Evolutionary conservation across 2,888 invertebrate species (phyloP), one percentile per base, ranked within the genome.

Genomic region (Erynnis tages): DNA sequence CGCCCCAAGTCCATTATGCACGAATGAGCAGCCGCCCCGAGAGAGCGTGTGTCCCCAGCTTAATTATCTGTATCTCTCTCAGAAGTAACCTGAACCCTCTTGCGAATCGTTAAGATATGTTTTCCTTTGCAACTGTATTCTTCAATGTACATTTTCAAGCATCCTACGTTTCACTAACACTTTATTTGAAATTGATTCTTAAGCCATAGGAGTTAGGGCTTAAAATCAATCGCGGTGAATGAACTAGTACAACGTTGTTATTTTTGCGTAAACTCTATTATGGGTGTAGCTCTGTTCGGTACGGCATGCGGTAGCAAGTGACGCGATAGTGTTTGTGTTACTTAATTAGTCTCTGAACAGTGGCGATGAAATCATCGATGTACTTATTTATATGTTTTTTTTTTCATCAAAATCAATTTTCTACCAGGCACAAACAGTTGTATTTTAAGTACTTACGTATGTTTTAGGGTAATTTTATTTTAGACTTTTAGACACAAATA

Each of bases 11-110:
- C 82, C 83, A 88, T 88, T 89, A 89, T 84, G 86, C 87, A 87
- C 87, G 86, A 88, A 86, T 86, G 82, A 88, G 73, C 84, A 83
- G 74, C 79, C 85, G 79, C 86, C 87, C 85, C 83, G 81, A 87
- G 86, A 88, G 88, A 87, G 76, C 82, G 81, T 77, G 76, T 84
- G 79, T 80, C 82, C 73, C 74, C 66, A 70, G 72, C 71, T 77
- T 84, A 84, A 86, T 86, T 82, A 84, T 83, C 65, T 72, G 54
- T 38, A 53, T 54, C 21, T 59, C 21, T 30, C 52, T 21, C 44
- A 56, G 62, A 13, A 16, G 4, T 10, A 35, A 17, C 34, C 4
- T 43, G 4, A 27, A 16, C 23, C 17, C 11, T 50, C 3, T 43
- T 1, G 10, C 13, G 1, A 5, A 46, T 40, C 50, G 46, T 41